These are phyloP conservation scores for Arctia plantaginis DNA, from an alignment of 2,888 invertebrate species.

Conservation along the genomic window DNA sequence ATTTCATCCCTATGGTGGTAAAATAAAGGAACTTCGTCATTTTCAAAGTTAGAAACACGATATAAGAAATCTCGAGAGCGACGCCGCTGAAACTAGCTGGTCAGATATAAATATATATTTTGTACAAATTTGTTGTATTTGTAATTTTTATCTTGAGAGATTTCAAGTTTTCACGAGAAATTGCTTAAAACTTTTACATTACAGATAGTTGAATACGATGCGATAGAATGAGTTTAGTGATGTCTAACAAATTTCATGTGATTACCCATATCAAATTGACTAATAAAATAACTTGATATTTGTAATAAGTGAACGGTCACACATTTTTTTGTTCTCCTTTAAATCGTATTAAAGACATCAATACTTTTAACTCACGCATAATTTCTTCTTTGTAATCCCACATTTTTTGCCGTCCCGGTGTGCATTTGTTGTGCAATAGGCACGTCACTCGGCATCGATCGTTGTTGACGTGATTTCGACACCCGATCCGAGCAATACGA, in stretches of 20 bases:
- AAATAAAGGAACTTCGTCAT: too few relatives aligned
- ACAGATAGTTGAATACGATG: too few relatives aligned
- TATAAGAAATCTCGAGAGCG: too few relatives aligned
- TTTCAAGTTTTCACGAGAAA: not conserved
- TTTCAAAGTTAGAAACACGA: too few relatives aligned
- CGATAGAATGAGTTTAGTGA: not conserved
- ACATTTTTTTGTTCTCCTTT: slow-evolving; percentile 1
- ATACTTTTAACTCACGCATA: slow-evolving; percentile 27
- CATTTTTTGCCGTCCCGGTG: slow-evolving; percentile 48
- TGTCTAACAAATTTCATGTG: not conserved
- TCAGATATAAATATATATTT: too few relatives aligned
- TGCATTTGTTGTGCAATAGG: slow-evolving; percentile 51
- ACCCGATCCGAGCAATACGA: slow-evolving; percentile 70
- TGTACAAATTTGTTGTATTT: too few relatives aligned
- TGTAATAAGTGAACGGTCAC: not conserved
- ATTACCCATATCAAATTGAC: slow-evolving; percentile 5
- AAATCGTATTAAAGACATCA: slow-evolving; percentile 23
- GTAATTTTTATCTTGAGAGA: not conserved
- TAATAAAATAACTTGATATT: not conserved
- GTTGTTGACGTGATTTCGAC: slow-evolving; percentile 65
- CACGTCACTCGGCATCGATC: slow-evolving; percentile 53
- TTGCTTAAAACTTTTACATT: too few relatives aligned
- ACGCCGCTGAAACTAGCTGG: too few relatives aligned
- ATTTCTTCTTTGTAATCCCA: slow-evolving; percentile 12
- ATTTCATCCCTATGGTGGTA: too few relatives aligned